Evolutionary conservation across 2,888 invertebrate species (phyloP).

Genomic region (Pterostichus niger): DNA sequence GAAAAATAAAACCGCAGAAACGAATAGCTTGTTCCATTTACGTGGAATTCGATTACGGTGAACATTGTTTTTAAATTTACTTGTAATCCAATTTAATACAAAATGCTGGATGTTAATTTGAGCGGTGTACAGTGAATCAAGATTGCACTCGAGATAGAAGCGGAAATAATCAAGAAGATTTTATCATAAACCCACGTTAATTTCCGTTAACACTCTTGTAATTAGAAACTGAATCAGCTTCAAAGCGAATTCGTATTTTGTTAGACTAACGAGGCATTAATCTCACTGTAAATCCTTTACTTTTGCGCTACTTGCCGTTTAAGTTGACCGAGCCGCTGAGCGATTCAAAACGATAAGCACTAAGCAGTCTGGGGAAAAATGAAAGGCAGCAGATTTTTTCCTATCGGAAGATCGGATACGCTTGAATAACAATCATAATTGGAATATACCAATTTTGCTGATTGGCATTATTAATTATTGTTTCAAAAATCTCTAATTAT

Average conservation of each 20-base stretch:
- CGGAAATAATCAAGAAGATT: slow-evolving; percentile 62
- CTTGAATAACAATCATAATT: slow-evolving; percentile 50
- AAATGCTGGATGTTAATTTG: slow-evolving; percentile 41
- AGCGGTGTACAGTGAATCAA: slow-evolving; percentile 33
- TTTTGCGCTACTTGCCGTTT: slow-evolving; percentile 32
- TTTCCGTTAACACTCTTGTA: slow-evolving; percentile 50
- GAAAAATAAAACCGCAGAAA: background rate
- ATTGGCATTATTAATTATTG: slow-evolving; percentile 55
- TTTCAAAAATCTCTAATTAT: slow-evolving; percentile 41
- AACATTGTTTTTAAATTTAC: slow-evolving; percentile 46
- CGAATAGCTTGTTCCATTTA: slow-evolving; percentile 29
- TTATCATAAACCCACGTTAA: slow-evolving; percentile 47
- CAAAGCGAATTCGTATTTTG: slow-evolving; percentile 34
- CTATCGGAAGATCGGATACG: slow-evolving; percentile 54
- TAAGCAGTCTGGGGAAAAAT: background rate
- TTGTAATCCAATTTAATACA: slow-evolving; percentile 13
- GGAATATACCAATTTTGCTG: slow-evolving; percentile 41
- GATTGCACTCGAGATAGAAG: slow-evolving; percentile 23
- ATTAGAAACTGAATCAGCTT: slow-evolving; percentile 40
- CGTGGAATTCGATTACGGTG: background rate
- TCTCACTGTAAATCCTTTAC: slow-evolving; percentile 9
- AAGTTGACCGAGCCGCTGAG: background rate
- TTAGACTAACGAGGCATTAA: slow-evolving; percentile 13
- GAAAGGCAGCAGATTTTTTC: slow-evolving; percentile 32
- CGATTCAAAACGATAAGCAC: slow-evolving; percentile 9